Evolutionary conservation across 2,888 invertebrate species (phyloP), one percentile per base, ranked within the genome.

Genomic region (Epinotia brunnichana): DNA sequence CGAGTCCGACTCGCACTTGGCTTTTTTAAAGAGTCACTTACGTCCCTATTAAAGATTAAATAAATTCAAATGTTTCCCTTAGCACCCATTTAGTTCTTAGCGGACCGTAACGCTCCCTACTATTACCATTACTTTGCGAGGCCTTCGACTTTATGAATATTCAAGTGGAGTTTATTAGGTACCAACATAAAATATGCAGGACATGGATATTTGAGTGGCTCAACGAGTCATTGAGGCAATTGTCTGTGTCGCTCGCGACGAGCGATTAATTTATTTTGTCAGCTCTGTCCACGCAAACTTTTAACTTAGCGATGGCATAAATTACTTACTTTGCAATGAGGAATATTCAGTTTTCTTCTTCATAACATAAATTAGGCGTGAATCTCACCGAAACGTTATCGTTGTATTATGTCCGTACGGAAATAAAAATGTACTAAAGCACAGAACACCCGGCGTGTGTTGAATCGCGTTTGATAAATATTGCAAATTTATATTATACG

Each of bases 141-240:
- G 61, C 57, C 56, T 71, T 53, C 29, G 24, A 59, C 61, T 24
- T 61, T 57, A 78, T 78, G 74, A 75, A 76, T 76, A 81, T 82
- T 82, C 77, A 83, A 80, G 70, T 77, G 75, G 76, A 80, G 75
- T 73, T 79, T 77, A 81, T 81, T 80, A 74, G 73, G 74, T 62
- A 69, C n/a, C n/a, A n/a, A n/a, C 70, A 73, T 78, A 71, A 78
- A 79, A 80, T 78, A 82, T 82, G 80, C 78, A 77, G 80, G 74
- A 76, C 81, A 78, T 75, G 71, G 73, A 69, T 72, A 74, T 81
- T 81, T 80, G 77, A 81, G 78, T 76, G 76, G 64, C 77, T 76
- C 78, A 83, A 79, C 81, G 77, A 83, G 76, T 62, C 74, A 83
- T 87, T 85, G 80, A 81, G 80, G 79, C 82, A 85, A 86, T 83